Evolutionary conservation across 2,113 vertebrate genomes (phyloP).

Genomic region (Chlorodrepanis virens): DNA sequence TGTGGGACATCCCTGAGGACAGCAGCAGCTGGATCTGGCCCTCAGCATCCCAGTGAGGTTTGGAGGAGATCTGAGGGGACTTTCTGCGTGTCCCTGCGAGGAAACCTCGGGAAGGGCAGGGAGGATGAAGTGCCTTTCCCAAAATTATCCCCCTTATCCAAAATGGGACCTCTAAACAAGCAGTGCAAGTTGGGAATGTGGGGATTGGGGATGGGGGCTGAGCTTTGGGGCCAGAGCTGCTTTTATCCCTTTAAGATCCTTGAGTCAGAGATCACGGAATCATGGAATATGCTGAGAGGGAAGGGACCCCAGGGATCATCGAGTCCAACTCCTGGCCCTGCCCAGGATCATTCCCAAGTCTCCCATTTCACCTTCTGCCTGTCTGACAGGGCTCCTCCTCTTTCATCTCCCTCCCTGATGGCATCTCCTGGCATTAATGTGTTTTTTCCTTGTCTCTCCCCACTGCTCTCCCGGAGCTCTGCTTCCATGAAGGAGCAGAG

Average conservation of each 20-base stretch:
- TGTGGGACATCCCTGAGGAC: background rate
- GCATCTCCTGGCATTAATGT: background rate
- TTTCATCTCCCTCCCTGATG: background rate
- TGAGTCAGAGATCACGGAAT: rapidly evolving
- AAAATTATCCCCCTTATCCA: background rate
- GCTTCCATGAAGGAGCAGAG: background rate
- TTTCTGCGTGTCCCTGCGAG: background rate
- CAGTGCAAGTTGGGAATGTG: rapidly evolving
- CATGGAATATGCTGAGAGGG: background rate
- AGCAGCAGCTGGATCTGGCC: background rate
- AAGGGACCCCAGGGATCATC: background rate
- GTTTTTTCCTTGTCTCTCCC: background rate
- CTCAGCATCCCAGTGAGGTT: background rate
- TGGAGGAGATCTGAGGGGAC: background rate
- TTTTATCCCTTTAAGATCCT: background rate
- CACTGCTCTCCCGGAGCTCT: background rate
- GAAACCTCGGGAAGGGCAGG: background rate
- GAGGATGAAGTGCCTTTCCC: background rate
- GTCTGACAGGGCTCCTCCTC: background rate
- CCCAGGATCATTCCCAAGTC: background rate
- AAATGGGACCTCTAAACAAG: rapidly evolving
- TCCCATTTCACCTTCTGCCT: background rate
- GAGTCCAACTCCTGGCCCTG: background rate
- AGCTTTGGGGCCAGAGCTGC: background rate
- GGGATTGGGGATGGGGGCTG: background rate